phyloP scores from a whole-genome alignment of 1,140 invertebrate genomes.

The Pseudomyrmex cubaensis region DNA sequence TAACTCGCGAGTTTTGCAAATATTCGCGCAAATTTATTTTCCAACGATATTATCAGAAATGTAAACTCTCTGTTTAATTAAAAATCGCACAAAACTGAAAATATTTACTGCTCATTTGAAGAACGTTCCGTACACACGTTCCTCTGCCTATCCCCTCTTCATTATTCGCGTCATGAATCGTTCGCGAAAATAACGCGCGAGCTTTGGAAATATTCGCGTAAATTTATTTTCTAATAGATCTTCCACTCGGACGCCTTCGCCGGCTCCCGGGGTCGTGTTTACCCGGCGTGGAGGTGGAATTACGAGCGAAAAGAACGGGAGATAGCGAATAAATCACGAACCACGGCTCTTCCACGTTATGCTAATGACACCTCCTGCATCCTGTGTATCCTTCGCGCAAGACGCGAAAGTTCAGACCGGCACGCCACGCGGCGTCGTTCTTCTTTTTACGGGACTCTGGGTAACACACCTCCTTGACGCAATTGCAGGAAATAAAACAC shows the following conservation, averaged over 20 bases:
- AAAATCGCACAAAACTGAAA: not conserved
- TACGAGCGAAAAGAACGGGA: conserved; percentile 76
- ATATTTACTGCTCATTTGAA: not conserved
- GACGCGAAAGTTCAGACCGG: conserved; percentile 65
- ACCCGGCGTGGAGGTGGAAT: conserved; percentile 76
- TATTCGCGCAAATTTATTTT: conserved; percentile 46
- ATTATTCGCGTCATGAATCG: conserved; percentile 1
- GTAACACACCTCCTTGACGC: conserved; percentile 73
- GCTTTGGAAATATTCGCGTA: conserved; percentile 35
- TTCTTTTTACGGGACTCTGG: conserved; percentile 58
- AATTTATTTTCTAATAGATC: conserved; percentile 61
- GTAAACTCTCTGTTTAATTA: not conserved
- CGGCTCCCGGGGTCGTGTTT: conserved; percentile 63
- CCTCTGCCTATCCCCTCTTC: not conserved
- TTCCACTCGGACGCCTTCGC: conserved; percentile 37
- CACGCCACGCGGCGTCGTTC: conserved; percentile 56
- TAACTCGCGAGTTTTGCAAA: conserved; percentile 4
- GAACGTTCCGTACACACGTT: not conserved
- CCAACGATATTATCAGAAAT: not conserved
- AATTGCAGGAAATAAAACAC: conserved; percentile 73
- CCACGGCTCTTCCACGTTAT: conserved; percentile 76
- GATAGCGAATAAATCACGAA: conserved; percentile 81
- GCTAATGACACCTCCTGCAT: conserved; percentile 82
- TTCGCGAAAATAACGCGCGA: not conserved
- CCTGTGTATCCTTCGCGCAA: conserved; percentile 74